Base-by-base conservation (phyloP, 2,113 vertebrate genomes). In the Hippocampus mohnikei region DNA sequence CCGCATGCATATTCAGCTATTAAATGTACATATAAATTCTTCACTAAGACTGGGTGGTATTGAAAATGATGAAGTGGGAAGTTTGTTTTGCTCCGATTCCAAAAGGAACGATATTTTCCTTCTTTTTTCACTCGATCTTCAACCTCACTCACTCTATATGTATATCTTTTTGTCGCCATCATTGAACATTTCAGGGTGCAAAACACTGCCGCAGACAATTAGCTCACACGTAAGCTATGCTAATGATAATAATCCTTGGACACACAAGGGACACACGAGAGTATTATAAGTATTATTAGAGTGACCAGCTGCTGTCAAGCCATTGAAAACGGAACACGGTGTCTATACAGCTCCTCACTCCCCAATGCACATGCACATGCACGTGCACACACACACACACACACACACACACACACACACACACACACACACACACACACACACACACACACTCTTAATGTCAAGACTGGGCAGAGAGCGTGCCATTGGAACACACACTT, bases 401-500 rank as follows among this genome's bases (percentile, higher is more conserved):
- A 66, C 75, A n/a, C 60, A 69, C 80, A 70, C 18, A 53, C 44
- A 25, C 42, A 27, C 66, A 67, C 70, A 66, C 79, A 66, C 75
- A 69, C 80, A 70, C 18, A 53, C 44, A 25, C 42, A 27, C 66
- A 67, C 70, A 66, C 79, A 66, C 60, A 69, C 80, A 70, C 18
- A 53, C 44, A 25, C 42, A 27, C 66, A 67, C 70, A 66, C 79
- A 66, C 75, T 56, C 70, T 33, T 79, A 78, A 80, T 81, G 86
- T 88, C 84, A 85, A 68, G 72, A 73, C 79, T 68, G 83, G 84
- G 87, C 74, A 77, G 75, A 76, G 82, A 74, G 81, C 79, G 85
- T 80, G 88, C 88, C 81, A 87, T 80, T 87, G 78, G 79, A 85
- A 81, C 85, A 82, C 83, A 82, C 86, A 86, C 82, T 86, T 85